Evolutionary conservation across 2,888 invertebrate genomes (phyloP), one percentile per base, ranked within the genome.

Genomic region (Xylota sylvarum): DNA sequence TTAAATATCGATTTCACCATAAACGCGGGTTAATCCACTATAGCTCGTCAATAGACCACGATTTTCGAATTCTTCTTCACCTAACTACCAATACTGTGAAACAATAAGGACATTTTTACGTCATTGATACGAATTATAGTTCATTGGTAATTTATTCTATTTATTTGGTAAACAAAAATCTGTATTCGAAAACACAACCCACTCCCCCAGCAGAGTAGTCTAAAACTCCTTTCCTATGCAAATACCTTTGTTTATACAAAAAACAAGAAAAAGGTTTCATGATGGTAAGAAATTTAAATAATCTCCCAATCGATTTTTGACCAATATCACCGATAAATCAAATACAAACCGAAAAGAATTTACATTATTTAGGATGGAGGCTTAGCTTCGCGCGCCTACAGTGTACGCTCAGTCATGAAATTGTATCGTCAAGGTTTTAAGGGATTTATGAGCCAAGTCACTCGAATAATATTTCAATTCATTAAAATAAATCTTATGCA

Each of bases 391-490:
- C 23, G 2, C 23, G 23, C 19, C 23, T 19, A 10, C 50, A 43
- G 4, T 14, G 9, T 43, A 43, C 5, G 9, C n/a, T 6, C 6
- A n/a, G 40, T 40, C 43, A 14, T 14, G 43, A 14, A 62, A 62
- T 62, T 27, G 62, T 62, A 43, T 7, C 43, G 23, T 43, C 43
- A 43, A 43, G 43, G 62, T 9, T 62, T 43, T 4, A 5, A 14
- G 43, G 46, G 40, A 46, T 64, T 64, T 32, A 30, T 48, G 10
- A 32, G 64, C 3, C 23, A 14, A 27, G 43, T 7, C 40, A 7
- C 9, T 27, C 10, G 64, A 46, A 64, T 64, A 64, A 64, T 46
- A 64, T 64, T 46, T 48, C 46, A 46, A 64, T 64, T 64, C 64
- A 64, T 64, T 64, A 64, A 30, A 43, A 62, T 62, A 19, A 19